phyloP scores from a whole-genome alignment of 2,888 invertebrate genomes.

The Callinectes sapidus region DNA sequence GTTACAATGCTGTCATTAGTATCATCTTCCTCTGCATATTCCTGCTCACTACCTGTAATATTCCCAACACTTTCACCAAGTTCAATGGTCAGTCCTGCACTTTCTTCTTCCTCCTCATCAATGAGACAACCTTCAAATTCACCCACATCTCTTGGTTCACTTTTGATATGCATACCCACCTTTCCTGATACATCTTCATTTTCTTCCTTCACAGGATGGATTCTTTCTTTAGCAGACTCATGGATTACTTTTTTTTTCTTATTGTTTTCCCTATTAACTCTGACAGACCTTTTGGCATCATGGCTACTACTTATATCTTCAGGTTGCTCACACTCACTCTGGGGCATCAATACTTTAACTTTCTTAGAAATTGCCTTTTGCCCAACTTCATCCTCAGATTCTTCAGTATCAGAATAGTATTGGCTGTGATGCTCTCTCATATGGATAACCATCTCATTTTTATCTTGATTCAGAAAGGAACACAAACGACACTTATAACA shows the following conservation, averaged over 20 bases:
- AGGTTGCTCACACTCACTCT: slow-evolving; percentile 17
- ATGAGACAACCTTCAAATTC: slow-evolving; percentile 49
- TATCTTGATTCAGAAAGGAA: slow-evolving; percentile 65
- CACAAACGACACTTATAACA: slow-evolving; percentile 71
- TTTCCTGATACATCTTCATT: slow-evolving; percentile 40
- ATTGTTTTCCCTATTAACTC: slow-evolving; percentile 6
- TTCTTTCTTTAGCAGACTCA: slow-evolving; percentile 28
- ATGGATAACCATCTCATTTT: slow-evolving; percentile 60
- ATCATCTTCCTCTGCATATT: slow-evolving; percentile 37
- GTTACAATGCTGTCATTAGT: slow-evolving; percentile 48
- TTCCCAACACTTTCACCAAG: slow-evolving; percentile 1
- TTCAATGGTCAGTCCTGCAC: slow-evolving; percentile 28
- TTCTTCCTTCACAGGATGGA: slow-evolving; percentile 36
- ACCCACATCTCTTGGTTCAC: slow-evolving; percentile 55
- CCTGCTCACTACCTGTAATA: slow-evolving; percentile 42
- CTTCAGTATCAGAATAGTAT: slow-evolving; percentile 53
- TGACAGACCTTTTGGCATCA: not conserved
- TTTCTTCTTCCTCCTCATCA: slow-evolving; percentile 20
- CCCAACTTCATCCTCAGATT: slow-evolving; percentile 56
- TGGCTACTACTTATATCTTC: not conserved
- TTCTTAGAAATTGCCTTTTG: slow-evolving; percentile 48
- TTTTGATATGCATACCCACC: slow-evolving; percentile 53
- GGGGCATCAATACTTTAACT: slow-evolving; percentile 57
- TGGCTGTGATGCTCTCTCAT: slow-evolving; percentile 67
- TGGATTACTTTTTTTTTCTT: slow-evolving; percentile 1